A percentile compares a stretch with the other conserved stretches of the same genome.
phyloP scores from a whole-genome alignment of 2,113 vertebrate genomes.

The Sylvia atricapilla region DNA sequence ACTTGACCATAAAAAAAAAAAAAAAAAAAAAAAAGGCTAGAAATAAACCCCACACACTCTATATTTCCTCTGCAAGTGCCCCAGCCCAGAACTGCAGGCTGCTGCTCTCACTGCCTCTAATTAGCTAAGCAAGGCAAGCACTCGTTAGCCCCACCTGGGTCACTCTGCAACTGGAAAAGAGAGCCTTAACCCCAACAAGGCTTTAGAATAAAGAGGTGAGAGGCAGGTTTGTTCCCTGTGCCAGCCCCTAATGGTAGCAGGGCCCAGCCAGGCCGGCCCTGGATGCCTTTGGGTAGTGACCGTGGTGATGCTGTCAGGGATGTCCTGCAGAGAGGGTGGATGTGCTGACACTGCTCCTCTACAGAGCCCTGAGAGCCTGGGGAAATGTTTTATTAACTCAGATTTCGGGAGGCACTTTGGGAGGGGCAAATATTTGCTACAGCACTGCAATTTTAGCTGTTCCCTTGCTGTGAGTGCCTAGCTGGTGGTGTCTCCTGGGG shows the following conservation, averaged over 20 bases:
- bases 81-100: background rate
- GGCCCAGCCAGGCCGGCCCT: background rate
- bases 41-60: background rate
- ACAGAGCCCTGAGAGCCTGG: background rate
- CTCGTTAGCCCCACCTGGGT: conserved; percentile 54
- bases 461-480: background rate
- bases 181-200: background rate
- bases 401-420: background rate
- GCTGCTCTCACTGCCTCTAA: background rate
- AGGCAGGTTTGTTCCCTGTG: background rate
- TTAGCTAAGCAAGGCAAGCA: conserved; percentile 31
- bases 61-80: background rate
- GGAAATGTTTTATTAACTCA: background rate
- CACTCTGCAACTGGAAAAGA: background rate
- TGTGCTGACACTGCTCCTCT: accelerated
- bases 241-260: background rate
- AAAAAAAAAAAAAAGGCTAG: background rate
- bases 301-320: no score
- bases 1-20: background rate
- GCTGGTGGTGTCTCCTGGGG: background rate
- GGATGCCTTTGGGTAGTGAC: background rate
- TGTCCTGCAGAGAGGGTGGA: background rate
- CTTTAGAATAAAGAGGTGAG: background rate
- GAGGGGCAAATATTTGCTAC: background rate
- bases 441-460: background rate